Conservation (phyloP, 2,113 vertebrate species). For the Ascaphus truei region DNA sequence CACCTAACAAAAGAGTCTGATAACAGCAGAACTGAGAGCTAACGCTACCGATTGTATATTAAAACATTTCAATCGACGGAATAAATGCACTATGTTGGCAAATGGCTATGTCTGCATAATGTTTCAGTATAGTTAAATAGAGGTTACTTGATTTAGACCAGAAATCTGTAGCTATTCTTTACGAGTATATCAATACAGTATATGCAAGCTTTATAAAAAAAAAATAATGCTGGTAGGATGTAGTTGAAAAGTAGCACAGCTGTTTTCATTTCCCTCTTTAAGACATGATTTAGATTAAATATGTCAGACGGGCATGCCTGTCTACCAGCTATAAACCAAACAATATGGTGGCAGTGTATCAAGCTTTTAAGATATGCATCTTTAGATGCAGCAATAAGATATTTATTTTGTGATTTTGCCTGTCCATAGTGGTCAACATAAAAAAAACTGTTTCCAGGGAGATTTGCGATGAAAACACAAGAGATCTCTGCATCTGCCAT, state of each 20-base stretch:
- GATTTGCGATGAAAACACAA: too few species aligned
- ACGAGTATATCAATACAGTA: not conserved
- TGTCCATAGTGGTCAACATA: too few species aligned
- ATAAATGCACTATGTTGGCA: not conserved
- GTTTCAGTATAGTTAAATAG: not conserved
- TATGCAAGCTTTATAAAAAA: not conserved
- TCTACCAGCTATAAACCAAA: not conserved
- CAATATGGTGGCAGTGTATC: not conserved
- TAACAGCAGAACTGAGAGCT: not conserved
- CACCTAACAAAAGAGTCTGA: not conserved
- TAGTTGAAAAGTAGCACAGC: not conserved
- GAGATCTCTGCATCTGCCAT: not conserved
- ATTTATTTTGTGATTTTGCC: too few species aligned
- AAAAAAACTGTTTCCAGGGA: too few species aligned
- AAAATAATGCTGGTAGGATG: not conserved
- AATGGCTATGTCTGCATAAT: not conserved
- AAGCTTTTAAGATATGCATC: not conserved
- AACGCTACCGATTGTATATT: not conserved
- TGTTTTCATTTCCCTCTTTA: not conserved
- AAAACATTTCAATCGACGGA: not conserved
- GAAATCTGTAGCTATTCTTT: not conserved
- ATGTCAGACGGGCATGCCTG: not conserved
- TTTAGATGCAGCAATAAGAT: too few species aligned
- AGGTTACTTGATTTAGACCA: not conserved
- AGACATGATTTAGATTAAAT: not conserved